Base-by-base conservation (phyloP, 1,140 invertebrate genomes). In the Zaprionus capensis region DNA sequence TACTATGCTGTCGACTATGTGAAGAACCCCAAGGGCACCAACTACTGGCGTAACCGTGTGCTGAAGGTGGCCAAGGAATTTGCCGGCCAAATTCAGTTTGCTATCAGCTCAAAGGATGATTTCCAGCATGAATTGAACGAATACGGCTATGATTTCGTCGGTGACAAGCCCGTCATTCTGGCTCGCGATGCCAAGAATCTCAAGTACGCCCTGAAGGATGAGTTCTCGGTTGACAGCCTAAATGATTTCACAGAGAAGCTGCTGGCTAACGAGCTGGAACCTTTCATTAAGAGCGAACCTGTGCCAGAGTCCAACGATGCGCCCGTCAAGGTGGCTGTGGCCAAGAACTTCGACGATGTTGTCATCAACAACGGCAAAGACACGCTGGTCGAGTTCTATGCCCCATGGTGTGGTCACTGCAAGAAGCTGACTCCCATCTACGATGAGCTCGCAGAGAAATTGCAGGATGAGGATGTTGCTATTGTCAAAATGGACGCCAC, bases 401-500 rank as follows among this genome's bases (percentile, higher is more conserved):
- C 98, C 36, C 98, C 98, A 1, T 99, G 98, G 98, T 99, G 99
- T 93, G 99, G 99, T 77, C 99, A 99, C 91, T 99, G 99, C 94
- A 99, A 99, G 94, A 98, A 97, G 93, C 94, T 99, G 17, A 95
- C 97, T 1, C 99, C 99, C 26, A 95, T 98, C 56, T 99, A 95
- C 93, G 98, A 99, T 71, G 98, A 99, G 93, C 94, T 99, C 31
- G 99, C 97, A 56, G 96, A 97, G 71, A 98, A 98, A 94, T 93
- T 99, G 86, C 95, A 95, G 78, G 94, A 96, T 83, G 99, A 99
- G 93, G 95, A 97, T 73, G 95, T 99, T 15, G 96, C 95, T 58
- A 99, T 99, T 92, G 97, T 99, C 0, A 99, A 99, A 93, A 97
- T 99, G 94, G 99, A 99, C 93, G 99, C 99, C 28, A 99, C 99